These are phyloP conservation scores for Phyllotreta striolata DNA, from an alignment of 2,888 invertebrate species.

Conservation along the genomic window DNA sequence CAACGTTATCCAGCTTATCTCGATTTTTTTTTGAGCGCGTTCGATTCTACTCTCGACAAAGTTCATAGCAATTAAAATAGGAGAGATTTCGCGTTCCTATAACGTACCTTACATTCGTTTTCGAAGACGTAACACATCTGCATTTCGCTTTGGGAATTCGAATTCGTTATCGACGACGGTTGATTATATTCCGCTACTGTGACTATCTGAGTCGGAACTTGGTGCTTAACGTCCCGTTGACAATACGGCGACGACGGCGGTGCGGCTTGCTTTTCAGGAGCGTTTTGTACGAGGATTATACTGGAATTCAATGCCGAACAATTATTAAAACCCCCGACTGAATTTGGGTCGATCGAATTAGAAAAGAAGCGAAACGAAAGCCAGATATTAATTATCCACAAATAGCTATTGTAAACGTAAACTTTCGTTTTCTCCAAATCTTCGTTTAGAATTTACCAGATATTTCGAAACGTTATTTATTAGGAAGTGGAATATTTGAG, in stretches of 20 bases:
- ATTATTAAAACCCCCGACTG: not conserved
- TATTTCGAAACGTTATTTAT: no score
- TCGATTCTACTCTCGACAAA: not conserved
- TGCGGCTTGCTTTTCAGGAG: slow-evolving; percentile 80
- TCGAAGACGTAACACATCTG: slow-evolving; percentile 56
- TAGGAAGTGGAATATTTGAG: no score
- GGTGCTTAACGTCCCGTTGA: slow-evolving; percentile 54
- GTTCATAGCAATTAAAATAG: not conserved
- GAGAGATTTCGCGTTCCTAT: not conserved
- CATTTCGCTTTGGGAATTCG: slow-evolving; percentile 54
- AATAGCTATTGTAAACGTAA: no score
- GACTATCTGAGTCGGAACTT: slow-evolving; percentile 64
- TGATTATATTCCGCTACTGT: slow-evolving; percentile 70
- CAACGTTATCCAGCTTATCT: no score
- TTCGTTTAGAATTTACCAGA: no score
- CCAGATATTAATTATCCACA: no score
- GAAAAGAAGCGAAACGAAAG: not conserved
- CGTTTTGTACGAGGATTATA: slow-evolving; percentile 92
- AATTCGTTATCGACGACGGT: slow-evolving; percentile 56
- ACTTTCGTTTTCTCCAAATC: no score
- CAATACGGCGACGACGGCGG: slow-evolving; percentile 65
- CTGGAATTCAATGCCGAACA: slow-evolving; percentile 61
- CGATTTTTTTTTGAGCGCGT: not conserved
- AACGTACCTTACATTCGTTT: slow-evolving; percentile 46
- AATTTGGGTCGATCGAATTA: not conserved